These are phyloP conservation scores for Lithophane leautieri DNA, from an alignment of 2,888 invertebrate species.

Conservation along the genomic window DNA sequence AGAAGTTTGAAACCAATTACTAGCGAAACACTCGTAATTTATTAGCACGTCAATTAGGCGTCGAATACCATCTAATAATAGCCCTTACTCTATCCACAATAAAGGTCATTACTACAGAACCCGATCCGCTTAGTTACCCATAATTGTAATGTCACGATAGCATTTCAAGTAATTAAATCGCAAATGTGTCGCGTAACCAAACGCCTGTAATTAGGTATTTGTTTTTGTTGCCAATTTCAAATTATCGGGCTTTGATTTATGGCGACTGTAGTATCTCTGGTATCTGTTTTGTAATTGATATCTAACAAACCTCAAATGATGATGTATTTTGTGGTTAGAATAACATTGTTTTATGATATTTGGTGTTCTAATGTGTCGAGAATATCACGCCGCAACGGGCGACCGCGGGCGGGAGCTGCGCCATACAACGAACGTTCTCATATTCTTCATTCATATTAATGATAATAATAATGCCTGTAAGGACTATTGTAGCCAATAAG, in stretches of 20 bases:
- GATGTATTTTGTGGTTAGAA: conserved; percentile 3
- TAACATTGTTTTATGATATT: not conserved
- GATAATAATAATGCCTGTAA: no score
- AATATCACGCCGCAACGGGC: no score
- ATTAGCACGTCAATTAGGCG: conserved; percentile 23
- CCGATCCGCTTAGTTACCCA: conserved; percentile 24
- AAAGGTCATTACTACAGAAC: conserved; percentile 43
- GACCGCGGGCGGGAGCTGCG: no score
- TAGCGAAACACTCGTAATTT: conserved; percentile 7
- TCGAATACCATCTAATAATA: conserved; percentile 25
- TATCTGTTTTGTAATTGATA: conserved; percentile 37
- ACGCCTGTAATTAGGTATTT: conserved; percentile 49
- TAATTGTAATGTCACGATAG: conserved; percentile 36
- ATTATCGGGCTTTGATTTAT: conserved; percentile 59
- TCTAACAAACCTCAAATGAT: conserved; percentile 27
- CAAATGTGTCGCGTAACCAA: conserved; percentile 26
- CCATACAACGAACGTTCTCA: no score
- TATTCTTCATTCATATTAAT: no score
- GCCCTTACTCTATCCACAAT: conserved; percentile 11
- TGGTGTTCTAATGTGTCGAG: no score
- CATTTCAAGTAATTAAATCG: conserved; percentile 52
- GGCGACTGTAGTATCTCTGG: conserved; percentile 9
- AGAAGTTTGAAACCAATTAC: conserved; percentile 11
- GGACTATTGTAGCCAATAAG: no score
- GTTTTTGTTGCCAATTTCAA: conserved; percentile 57